A percentile compares a stretch with the other conserved stretches of the same genome.
Evolutionary conservation across 2,797 vertebrate genomes (phyloP).

Genomic region (Notamacropus eugenii): DNA sequence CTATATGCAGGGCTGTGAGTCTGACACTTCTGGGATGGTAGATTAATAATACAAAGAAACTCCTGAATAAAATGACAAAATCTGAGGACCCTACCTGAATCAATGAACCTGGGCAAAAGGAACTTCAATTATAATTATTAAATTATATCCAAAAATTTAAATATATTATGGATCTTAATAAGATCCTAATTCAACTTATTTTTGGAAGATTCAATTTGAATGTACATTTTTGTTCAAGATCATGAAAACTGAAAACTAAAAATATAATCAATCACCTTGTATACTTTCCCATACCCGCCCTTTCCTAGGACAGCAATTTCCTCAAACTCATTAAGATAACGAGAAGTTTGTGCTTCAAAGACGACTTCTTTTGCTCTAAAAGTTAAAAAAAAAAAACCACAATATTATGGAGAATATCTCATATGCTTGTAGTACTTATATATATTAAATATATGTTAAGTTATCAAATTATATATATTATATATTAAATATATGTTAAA

Average conservation of each 20-base stretch:
- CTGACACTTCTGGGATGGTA: not conserved
- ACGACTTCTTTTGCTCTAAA: conserved; percentile 82
- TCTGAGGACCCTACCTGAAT: conserved; percentile 20
- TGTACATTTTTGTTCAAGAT: not conserved
- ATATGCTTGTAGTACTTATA: not conserved
- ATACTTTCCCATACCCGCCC: conserved; percentile 97
- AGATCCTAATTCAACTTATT: not conserved
- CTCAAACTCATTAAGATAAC: conserved; percentile 97
- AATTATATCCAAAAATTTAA: conserved; percentile 11
- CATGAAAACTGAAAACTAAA: conserved; percentile 33
- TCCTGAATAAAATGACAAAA: not conserved
- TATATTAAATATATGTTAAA: too few relatives aligned
- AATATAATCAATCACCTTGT: conserved; percentile 89
- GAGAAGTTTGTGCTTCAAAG: conserved; percentile 95
- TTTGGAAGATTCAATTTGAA: not conserved
- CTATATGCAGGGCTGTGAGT: not conserved
- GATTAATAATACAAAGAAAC: conserved; percentile 32
- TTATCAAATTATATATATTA: too few relatives aligned
- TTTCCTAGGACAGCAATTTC: conserved; percentile 92
- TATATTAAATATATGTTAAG: too few relatives aligned
- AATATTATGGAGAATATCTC: not conserved
- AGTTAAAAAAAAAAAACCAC: conserved; percentile 52
- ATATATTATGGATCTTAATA: not conserved
- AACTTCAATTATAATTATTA: conserved; percentile 19
- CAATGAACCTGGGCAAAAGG: not conserved